Base-by-base conservation (phyloP, 1,140 invertebrate species). In the Drosophila melanica region DNA sequence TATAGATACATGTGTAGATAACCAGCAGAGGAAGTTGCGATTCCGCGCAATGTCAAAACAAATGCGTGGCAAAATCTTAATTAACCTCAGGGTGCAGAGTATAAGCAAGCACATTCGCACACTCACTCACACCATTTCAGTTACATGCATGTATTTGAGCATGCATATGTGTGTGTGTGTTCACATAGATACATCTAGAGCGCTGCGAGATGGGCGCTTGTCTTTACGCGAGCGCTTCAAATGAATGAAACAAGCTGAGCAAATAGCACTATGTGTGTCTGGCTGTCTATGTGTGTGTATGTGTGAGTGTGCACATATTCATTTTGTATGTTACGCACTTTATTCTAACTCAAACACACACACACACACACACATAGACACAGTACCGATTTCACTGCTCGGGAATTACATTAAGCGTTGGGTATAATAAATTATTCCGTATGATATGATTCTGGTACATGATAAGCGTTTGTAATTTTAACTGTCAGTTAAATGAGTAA, bases 391-490 rank as follows among this genome's bases (percentile, higher is more conserved):
- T 74, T 78, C 60, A 64, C 75, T 86, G 72, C 79, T 79, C 79
- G 84, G 79, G 84, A 90, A 89, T 89, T 84, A 90, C 80, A 89
- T 89, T 89, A 89, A 89, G 84, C 85, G 85, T 78, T 73, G 85
- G 67, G 82, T 80, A 89, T 90, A 89, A 89, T 89, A 89, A 89
- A 89, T 89, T 89, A 90, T 89, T 89, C 84, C 84, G 85, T 89
- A 90, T 89, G 84, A 89, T 89, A 89, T 89, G 84, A 89, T 89
- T 89, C 84, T 89, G 80, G 80, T 89, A 89, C 84, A 89, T 90
- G 84, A 89, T 89, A 89, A 90, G 84, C 84, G 84, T 89, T 89
- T 89, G 84, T 89, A 89, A 89, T 89, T 89, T 89, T 90, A 89
- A 90, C 84, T 89, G 84, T 90, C 84, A 89, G 84, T 89, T 89